Percentiles rank a stretch among this genome's conserved stretches.
These are phyloP conservation scores for Carcina quercana DNA, from an alignment of 2,888 invertebrate genomes.

Conservation along the genomic window DNA sequence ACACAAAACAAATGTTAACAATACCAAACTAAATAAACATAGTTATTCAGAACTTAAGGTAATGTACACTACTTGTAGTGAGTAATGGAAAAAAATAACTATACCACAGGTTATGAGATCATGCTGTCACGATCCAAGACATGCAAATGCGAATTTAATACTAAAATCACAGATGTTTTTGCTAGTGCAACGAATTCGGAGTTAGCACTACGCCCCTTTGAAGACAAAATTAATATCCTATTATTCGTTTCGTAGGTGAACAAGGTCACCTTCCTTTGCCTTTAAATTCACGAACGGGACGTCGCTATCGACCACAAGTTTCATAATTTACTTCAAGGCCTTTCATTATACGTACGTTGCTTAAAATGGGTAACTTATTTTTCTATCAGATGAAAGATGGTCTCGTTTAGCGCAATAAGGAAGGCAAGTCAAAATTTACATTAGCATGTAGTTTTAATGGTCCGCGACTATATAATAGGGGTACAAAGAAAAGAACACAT, in stretches of 20 bases:
- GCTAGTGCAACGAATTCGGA: slow-evolving; percentile 7
- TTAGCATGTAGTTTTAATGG: no score
- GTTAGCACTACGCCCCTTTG: background rate
- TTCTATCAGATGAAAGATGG: background rate
- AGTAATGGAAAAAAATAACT: slow-evolving; percentile 11
- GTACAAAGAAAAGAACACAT: no score
- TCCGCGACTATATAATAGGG: no score
- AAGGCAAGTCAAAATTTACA: no score
- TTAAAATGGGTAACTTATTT: slow-evolving; percentile 2
- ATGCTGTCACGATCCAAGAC: slow-evolving; percentile 20
- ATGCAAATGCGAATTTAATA: slow-evolving; percentile 16
- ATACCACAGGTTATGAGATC: slow-evolving; percentile 18
- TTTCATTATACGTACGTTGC: slow-evolving; percentile 6
- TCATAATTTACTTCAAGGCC: slow-evolving; percentile 11
- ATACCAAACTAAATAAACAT: no score
- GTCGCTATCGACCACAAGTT: slow-evolving; percentile 4
- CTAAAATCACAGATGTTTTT: slow-evolving; percentile 6
- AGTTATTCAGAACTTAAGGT: no score
- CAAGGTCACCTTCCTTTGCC: slow-evolving; percentile 10
- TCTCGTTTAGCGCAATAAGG: background rate
- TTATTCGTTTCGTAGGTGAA: slow-evolving; percentile 3
- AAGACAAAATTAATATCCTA: no score
- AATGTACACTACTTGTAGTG: no score
- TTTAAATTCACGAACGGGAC: slow-evolving; percentile 7
- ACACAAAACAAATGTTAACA: no score